Evolutionary conservation across 2,113 vertebrate species (phyloP).

Genomic region (Protomyctophum bolini): DNA sequence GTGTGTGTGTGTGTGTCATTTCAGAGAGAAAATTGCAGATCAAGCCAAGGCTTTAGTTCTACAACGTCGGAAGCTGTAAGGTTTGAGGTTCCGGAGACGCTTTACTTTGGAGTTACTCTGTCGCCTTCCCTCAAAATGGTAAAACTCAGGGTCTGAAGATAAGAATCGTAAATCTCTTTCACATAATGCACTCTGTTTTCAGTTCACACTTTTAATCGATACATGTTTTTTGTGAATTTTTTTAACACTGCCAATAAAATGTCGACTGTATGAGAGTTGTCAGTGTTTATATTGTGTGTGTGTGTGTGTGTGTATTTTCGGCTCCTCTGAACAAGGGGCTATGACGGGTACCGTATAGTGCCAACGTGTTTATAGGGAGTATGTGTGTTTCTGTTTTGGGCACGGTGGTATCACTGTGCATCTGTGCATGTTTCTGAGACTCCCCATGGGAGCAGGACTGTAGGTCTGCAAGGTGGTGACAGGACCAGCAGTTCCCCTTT

Average conservation of each 20-base stretch:
- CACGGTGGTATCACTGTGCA: conserved; percentile 18
- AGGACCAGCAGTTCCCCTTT: conserved; percentile 39
- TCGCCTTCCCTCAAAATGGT: conserved; percentile 4
- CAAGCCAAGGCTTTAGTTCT: conserved; percentile 74
- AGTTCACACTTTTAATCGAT: not conserved
- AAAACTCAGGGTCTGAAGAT: conserved; percentile 52
- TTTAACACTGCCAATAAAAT: conserved; percentile 44
- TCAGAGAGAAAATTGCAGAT: conserved; percentile 79
- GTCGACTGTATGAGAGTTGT: not conserved
- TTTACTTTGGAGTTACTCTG: not conserved
- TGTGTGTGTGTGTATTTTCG: not conserved
- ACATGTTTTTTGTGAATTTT: conserved; percentile 31
- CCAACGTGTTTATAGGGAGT: conserved; percentile 20
- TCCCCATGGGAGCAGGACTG: not conserved
- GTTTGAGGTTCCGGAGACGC: not conserved
- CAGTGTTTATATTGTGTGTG: conserved; percentile 1
- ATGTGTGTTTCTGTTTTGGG: conserved; percentile 17
- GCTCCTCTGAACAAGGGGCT: not conserved
- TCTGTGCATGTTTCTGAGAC: not conserved
- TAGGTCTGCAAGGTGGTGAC: conserved; percentile 52
- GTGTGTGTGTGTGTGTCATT: conserved; percentile 13
- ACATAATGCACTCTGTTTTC: conserved; percentile 34
- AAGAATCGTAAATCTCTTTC: conserved; percentile 10
- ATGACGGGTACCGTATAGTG: not conserved
- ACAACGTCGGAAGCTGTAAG: conserved; percentile 4